These are phyloP conservation scores for Lasiurus borealis DNA, from an alignment of 2,113 vertebrate species.

Conservation along the genomic window DNA sequence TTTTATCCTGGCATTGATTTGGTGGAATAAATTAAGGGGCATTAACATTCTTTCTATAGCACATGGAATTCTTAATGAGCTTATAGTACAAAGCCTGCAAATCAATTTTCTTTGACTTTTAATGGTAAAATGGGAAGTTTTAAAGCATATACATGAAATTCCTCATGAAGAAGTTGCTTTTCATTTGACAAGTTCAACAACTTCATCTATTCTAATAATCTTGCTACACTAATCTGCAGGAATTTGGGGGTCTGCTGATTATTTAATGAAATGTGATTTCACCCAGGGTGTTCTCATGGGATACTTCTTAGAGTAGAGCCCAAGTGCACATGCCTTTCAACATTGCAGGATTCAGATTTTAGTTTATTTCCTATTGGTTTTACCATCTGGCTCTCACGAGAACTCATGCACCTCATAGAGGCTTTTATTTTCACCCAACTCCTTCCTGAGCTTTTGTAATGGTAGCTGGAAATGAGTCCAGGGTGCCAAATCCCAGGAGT, in stretches of 20 bases:
- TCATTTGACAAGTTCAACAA: conserved; percentile 8
- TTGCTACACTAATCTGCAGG: neutral
- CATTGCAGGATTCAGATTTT: neutral
- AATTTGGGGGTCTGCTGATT: neutral
- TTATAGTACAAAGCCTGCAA: neutral
- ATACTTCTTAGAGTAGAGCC: neutral
- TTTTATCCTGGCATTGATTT: conserved; percentile 17
- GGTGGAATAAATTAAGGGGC: conserved; percentile 29
- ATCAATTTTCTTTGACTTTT: conserved; percentile 16
- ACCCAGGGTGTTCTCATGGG: neutral
- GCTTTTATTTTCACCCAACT: neutral
- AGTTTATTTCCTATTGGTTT: neutral
- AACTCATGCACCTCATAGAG: neutral
- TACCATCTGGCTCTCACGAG: neutral
- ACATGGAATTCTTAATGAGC: conserved; percentile 5
- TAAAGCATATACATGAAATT: neutral
- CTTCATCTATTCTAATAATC: neutral
- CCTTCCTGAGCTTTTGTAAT: neutral
- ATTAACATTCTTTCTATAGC: conserved; percentile 37
- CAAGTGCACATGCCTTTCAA: neutral
- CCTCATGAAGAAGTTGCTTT: conserved; percentile 36
- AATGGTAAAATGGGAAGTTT: conserved; percentile 8
- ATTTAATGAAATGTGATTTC: neutral
- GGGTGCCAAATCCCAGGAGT: neutral
- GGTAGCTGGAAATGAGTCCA: neutral